These are phyloP conservation scores for Silurus glanis DNA, from an alignment of 2,113 vertebrate species.

Conservation along the genomic window DNA sequence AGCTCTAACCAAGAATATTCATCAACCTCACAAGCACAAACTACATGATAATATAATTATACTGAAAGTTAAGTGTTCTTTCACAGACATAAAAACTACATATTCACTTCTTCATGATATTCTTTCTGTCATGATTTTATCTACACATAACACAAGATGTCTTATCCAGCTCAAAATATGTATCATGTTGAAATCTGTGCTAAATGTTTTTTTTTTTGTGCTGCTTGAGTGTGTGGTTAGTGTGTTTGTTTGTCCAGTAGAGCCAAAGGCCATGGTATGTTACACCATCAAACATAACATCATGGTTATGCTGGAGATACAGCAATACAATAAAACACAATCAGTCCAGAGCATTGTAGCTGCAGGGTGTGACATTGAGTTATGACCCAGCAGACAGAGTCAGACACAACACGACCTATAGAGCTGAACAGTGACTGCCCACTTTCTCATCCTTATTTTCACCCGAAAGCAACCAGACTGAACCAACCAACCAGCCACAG, in stretches of 20 bases:
- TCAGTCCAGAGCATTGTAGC: constrained; percentile 29
- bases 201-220: neutral
- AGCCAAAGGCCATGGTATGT: constrained; percentile 15
- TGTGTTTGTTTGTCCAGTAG: neutral
- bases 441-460: neutral
- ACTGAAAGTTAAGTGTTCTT: neutral
- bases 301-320: constrained; percentile 38
- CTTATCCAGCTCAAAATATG: neutral
- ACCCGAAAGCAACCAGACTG: too few relatives aligned
- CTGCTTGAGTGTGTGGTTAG: neutral
- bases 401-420: constrained; percentile 33
- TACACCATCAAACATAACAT: constrained; percentile 39
- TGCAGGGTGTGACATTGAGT: constrained; percentile 34
- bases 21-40: neutral
- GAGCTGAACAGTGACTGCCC: neutral
- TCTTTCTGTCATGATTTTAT: neutral
- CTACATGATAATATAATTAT: neutral
- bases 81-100: too few relatives aligned
- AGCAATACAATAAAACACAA: constrained; percentile 41
- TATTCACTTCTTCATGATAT: neutral
- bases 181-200: neutral
- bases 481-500: neutral
- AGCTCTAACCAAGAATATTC: neutral
- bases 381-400: constrained; percentile 24
- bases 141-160: neutral